Conservation (phyloP, 2,888 invertebrate species). For the Hartigia nigra region DNA sequence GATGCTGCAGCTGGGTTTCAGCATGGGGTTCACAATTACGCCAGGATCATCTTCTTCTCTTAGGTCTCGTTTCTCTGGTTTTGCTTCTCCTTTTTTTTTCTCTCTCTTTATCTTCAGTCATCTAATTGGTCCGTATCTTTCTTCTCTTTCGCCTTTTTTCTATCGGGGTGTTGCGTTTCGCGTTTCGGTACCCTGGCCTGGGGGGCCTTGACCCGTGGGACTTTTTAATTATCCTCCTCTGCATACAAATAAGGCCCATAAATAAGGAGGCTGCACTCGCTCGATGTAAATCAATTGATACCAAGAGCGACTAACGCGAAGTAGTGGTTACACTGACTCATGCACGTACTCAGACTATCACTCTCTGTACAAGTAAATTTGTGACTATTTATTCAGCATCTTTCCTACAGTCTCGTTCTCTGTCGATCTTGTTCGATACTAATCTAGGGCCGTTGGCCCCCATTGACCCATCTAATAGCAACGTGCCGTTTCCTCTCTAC, state of each 20-base stretch:
- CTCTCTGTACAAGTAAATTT: background rate
- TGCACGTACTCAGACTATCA: background rate
- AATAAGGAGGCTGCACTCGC: conserved; percentile 34
- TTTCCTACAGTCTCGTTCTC: background rate
- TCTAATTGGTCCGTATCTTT: conserved; percentile 32
- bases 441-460: background rate
- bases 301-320: conserved; percentile 27
- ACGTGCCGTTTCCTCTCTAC: background rate
- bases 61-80: background rate
- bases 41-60: conserved; percentile 1
- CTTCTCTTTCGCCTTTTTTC: conserved; percentile 23
- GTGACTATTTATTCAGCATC: background rate
- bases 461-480: background rate
- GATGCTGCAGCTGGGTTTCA: conserved; percentile 21
- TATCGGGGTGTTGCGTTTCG: conserved; percentile 23
- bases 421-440: background rate
- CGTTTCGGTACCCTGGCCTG: conserved; percentile 12
- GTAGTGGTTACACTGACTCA: background rate
- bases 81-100: conserved; percentile 26
- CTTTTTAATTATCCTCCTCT: conserved; percentile 45
- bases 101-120: conserved; percentile 13
- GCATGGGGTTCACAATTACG: conserved; percentile 28
- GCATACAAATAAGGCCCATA: conserved; percentile 46
- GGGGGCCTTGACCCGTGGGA: conserved; percentile 39
- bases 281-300: conserved; percentile 44